Evolutionary conservation across 1,140 invertebrate species (phyloP).

Genomic region (Melitaea cinxia): DNA sequence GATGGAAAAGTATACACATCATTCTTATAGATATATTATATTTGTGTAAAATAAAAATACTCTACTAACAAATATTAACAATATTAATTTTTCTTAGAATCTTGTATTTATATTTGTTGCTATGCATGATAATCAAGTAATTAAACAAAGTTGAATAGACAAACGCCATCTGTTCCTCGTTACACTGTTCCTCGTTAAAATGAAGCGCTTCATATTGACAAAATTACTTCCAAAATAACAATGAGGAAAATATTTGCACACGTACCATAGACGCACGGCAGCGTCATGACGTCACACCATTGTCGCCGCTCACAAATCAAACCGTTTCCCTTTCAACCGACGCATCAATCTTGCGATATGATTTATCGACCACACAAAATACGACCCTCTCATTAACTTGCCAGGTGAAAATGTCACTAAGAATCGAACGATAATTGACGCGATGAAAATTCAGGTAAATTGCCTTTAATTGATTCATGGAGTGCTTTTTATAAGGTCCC

Average conservation of each 20-base stretch:
- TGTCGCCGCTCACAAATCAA: constrained; percentile 28
- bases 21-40: no score
- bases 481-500: background rate
- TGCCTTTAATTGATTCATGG: constrained; percentile 48
- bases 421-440: constrained; percentile 35
- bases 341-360: constrained; percentile 33
- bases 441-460: constrained; percentile 27
- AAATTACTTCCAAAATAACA: background rate
- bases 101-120: no score
- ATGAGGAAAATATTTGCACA: background rate
- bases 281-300: constrained; percentile 28
- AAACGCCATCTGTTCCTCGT: no score
- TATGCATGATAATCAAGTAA: no score
- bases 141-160: no score
- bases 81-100: no score
- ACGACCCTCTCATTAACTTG: constrained; percentile 54
- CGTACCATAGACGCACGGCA: background rate
- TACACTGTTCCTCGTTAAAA: no score
- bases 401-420: constrained; percentile 50
- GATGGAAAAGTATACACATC: no score
- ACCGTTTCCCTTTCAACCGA: constrained; percentile 31
- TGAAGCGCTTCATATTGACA: background rate
- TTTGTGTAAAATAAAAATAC: no score
- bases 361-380: constrained; percentile 43
- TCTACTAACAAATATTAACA: no score